Conservation (phyloP, 2,113 vertebrate species). For the Neodontobutis hainanensis region DNA sequence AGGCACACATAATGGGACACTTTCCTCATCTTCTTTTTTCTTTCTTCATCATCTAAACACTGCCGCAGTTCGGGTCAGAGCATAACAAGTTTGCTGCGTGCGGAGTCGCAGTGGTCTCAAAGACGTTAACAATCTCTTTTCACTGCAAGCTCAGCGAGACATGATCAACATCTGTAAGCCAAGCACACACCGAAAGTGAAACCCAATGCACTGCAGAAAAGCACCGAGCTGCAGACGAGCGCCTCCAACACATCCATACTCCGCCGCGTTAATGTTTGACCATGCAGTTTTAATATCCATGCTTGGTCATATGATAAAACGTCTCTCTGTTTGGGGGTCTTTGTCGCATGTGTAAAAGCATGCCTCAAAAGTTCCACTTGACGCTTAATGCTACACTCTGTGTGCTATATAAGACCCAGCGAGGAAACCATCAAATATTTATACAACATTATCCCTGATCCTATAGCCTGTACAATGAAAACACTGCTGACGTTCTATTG, state of each 20-base stretch:
- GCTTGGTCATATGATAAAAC: slow-evolving; percentile 48
- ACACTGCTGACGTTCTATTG: slow-evolving; percentile 53
- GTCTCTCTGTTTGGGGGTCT: slow-evolving; percentile 70
- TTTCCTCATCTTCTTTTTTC: no score
- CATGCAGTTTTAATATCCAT: background rate
- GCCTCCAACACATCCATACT: slow-evolving; percentile 5
- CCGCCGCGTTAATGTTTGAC: background rate
- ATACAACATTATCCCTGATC: slow-evolving; percentile 78
- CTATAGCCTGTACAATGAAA: slow-evolving; percentile 65
- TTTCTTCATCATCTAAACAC: background rate
- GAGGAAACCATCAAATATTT: slow-evolving; percentile 85
- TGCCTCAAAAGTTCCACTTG: slow-evolving; percentile 60
- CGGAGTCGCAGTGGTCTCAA: slow-evolving; percentile 82
- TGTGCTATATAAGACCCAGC: slow-evolving; percentile 73
- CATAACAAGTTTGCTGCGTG: slow-evolving; percentile 32
- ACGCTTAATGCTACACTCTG: slow-evolving; percentile 84
- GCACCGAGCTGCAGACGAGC: slow-evolving; percentile 12
- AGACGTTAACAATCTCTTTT: slow-evolving; percentile 86
- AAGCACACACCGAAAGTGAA: slow-evolving; percentile 64
- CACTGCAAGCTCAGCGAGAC: slow-evolving; percentile 84
- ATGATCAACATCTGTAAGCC: slow-evolving; percentile 93
- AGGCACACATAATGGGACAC: no score
- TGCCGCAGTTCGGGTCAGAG: slow-evolving; percentile 6
- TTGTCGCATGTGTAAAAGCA: slow-evolving; percentile 31
- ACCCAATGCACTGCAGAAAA: slow-evolving; percentile 51